phyloP scores from a whole-genome alignment of 1,140 invertebrate species.

The Oedothorax gibbosus region DNA sequence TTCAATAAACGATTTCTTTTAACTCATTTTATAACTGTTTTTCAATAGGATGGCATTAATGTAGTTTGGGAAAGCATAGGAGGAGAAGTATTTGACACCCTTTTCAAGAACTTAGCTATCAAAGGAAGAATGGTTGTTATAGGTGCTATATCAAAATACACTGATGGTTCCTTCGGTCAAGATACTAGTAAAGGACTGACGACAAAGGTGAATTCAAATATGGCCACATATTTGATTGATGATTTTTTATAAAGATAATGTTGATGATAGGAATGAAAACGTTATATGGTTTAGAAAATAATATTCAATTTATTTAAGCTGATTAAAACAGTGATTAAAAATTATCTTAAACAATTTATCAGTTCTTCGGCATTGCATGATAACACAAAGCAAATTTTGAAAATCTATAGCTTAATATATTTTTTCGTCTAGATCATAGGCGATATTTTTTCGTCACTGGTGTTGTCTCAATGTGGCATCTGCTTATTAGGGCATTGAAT shows the following conservation, averaged over 20 bases:
- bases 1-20: neutral
- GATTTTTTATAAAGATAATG: neutral
- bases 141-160: constrained; percentile 67
- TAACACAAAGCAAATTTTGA: no score
- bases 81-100: constrained; percentile 67
- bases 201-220: constrained; percentile 12
- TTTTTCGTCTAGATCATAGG: no score
- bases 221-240: no score
- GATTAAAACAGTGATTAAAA: no score
- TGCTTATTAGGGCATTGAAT: no score
- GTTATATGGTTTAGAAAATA: no score
- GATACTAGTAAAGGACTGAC: constrained; percentile 3
- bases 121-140: constrained; percentile 67
- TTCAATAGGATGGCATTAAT: constrained; percentile 68
- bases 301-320: no score
- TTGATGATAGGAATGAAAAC: neutral
- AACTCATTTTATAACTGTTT: constrained; percentile 7
- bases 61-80: constrained; percentile 70
- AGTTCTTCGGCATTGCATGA: no score
- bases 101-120: constrained; percentile 64
- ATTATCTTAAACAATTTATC: no score
- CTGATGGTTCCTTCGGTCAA: constrained; percentile 14
- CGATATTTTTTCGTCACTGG: no score
- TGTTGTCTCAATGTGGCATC: no score
- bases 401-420: no score